Evolutionary conservation across 92 coral and sea anemone species (phyloP), one percentile per base, ranked within the genome.

Genomic region (Epizoanthus rinbou): DNA sequence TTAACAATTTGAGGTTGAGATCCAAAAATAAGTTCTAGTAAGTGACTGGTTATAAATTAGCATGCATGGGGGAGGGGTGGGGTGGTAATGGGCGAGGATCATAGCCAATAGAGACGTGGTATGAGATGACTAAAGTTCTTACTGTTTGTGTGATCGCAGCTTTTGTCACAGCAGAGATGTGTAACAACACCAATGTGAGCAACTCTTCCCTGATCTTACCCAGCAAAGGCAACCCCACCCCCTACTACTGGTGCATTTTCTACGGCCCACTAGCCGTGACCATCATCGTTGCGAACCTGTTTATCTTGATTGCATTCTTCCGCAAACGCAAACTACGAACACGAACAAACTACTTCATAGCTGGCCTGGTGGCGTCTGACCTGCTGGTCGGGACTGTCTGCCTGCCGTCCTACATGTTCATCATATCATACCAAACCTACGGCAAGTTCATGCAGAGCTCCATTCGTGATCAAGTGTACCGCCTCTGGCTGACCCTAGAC

Each of bases 401-500:
- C 23, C 47, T 88, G 41, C 91, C 91, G 15, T 88, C 88, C 25
- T 88, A 79, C 11, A 85, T 88, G 66, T 88, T 84, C 74, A 80
- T 84, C 25, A 71, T 88, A 22, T 68, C 88, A 10, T 79, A 85
- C 64, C 82, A 86, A 11, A 66, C 70, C 35, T 86, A 88, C 21
- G 52, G 23, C 19, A 63, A 63, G 9, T 22, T 60, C 6, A 19
- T 78, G 66, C 82, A 78, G 58, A 78, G 82, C 56, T 78, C 82
- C 18, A 81, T 88, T 65, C 88, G 84, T 14, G 73, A 73, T 47
- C 72, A 79, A 21, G 86, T 72, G 15, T 88, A 88, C 23, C 82
- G 78, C 43, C 81, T 88, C 17, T 88, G 91, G 91, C 85, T 84
- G 81, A 84, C 86, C 8, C 64, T 88, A 47, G 91, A 88, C 59